A percentile compares a stretch with the other conserved stretches of the same genome.
These are phyloP conservation scores for Alfaro cultratus DNA, from an alignment of 2,797 vertebrate species.

Conservation along the genomic window DNA sequence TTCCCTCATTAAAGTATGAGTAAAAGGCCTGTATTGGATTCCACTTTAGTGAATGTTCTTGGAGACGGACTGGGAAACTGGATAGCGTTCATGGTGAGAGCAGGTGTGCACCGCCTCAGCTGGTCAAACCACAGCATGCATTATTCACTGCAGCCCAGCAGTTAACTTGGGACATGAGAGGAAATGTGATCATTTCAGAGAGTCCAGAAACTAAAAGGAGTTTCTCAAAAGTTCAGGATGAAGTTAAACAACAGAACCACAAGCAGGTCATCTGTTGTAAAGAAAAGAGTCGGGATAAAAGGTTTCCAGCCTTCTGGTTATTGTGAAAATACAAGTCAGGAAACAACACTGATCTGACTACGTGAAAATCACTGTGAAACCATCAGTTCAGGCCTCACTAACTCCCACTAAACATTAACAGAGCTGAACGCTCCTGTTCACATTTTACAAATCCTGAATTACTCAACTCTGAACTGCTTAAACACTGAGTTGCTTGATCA, in stretches of 20 bases:
- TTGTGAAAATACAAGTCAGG: background rate
- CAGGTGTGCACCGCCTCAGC: conserved; percentile 66
- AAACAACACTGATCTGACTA: background rate
- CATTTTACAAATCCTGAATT: background rate
- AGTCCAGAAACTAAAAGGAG: conserved; percentile 44
- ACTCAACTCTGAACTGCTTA: rapidly evolving
- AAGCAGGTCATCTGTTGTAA: background rate
- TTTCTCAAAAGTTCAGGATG: conserved; percentile 49
- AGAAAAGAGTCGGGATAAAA: conserved; percentile 2
- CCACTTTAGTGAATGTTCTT: conserved; percentile 59
- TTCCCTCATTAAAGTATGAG: conserved; percentile 62
- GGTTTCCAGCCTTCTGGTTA: background rate
- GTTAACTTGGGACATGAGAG: conserved; percentile 54
- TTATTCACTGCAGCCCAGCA: conserved; percentile 70
- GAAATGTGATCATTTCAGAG: conserved; percentile 57
- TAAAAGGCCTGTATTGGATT: conserved; percentile 61
- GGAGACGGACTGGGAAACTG: conserved; percentile 53
- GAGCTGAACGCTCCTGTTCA: conserved; percentile 28
- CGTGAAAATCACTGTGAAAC: conserved; percentile 2
- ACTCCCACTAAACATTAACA: conserved; percentile 59
- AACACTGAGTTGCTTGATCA: background rate
- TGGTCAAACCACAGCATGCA: conserved; percentile 51
- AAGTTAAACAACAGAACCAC: conserved; percentile 39
- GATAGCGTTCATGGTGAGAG: conserved; percentile 56
- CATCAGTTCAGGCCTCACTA: conserved; percentile 5